Evolutionary conservation across 2,888 invertebrate genomes (phyloP).

Genomic region (Perizoma affinitatum): DNA sequence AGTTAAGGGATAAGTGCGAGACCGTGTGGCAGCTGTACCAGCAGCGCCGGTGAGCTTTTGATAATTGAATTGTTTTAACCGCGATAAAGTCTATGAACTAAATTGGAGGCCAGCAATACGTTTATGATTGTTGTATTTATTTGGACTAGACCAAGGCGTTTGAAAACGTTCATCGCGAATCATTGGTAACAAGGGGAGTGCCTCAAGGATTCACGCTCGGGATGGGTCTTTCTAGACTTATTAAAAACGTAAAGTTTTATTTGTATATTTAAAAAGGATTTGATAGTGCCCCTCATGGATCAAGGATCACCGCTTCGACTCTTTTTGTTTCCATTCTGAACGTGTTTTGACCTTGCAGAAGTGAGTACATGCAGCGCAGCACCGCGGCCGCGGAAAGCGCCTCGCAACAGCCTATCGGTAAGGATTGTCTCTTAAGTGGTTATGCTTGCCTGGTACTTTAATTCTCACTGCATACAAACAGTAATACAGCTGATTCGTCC

Average conservation of each 20-base stretch:
- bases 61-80: background rate
- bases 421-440: conserved; percentile 2
- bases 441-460: conserved; percentile 7
- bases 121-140: conserved; percentile 14
- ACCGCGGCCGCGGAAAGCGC: conserved; percentile 73
- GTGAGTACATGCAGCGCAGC: conserved; percentile 40
- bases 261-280: conserved; percentile 29
- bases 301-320: too few relatives aligned
- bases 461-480: too few relatives aligned
- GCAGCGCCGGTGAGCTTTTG: conserved; percentile 70
- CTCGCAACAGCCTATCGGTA: conserved; percentile 56
- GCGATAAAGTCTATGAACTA: conserved; percentile 46
- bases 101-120: too few relatives aligned
- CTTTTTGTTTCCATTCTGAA: background rate
- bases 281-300: background rate
- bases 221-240: too few relatives aligned
- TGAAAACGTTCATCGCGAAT: background rate
- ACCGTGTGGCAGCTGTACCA: conserved; percentile 85
- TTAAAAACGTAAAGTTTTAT: conserved; percentile 17
- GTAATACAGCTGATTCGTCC: background rate
- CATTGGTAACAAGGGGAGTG: background rate
- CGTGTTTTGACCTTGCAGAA: conserved; percentile 16
- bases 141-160: conserved; percentile 31
- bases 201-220: background rate
- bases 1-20: conserved; percentile 86